A percentile compares a stretch with the other conserved stretches of the same genome.
phyloP scores from a whole-genome alignment of 2,888 invertebrate genomes.

The Habrosyne pyritoides region DNA sequence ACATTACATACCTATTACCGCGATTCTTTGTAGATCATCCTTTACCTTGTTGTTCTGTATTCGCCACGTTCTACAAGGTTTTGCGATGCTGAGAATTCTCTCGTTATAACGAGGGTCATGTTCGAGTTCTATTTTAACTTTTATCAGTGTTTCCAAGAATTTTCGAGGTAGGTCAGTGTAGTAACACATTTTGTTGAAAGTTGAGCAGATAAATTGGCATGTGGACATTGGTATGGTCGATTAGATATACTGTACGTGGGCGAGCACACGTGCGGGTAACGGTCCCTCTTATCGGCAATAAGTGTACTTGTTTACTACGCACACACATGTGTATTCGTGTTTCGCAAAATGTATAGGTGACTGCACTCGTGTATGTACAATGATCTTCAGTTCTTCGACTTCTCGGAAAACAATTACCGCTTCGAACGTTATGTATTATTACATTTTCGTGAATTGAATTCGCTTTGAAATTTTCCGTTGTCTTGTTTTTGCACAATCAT shows the following conservation, averaged over 20 bases:
- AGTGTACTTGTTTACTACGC: conserved; percentile 35
- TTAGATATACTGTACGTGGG: conserved; percentile 51
- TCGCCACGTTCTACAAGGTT: neutral
- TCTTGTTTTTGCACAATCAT: neutral
- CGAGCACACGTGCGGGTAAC: conserved; percentile 70
- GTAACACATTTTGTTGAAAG: conserved; percentile 23
- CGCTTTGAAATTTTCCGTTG: neutral
- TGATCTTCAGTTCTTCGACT: neutral
- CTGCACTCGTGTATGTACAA: neutral
- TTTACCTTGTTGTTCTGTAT: conserved; percentile 8
- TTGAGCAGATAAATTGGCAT: conserved; percentile 24
- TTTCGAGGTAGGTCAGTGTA: conserved; percentile 20
- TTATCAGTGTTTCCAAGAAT: conserved; percentile 16
- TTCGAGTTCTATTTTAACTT: neutral
- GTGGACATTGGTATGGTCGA: conserved; percentile 35
- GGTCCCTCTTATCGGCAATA: conserved; percentile 57
- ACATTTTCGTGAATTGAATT: neutral
- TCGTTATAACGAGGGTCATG: conserved; percentile 2
- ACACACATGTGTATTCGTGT: conserved; percentile 34
- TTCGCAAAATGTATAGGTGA: conserved; percentile 25
- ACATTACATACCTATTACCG: neutral
- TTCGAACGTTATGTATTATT: neutral
- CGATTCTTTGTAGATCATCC: neutral
- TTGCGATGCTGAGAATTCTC: neutral
- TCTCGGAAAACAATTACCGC: conserved; percentile 3